Percentiles rank a stretch among this genome's conserved stretches.
Evolutionary conservation across 2,113 vertebrate genomes (phyloP).

Genomic region (Desmodus rotundus): DNA sequence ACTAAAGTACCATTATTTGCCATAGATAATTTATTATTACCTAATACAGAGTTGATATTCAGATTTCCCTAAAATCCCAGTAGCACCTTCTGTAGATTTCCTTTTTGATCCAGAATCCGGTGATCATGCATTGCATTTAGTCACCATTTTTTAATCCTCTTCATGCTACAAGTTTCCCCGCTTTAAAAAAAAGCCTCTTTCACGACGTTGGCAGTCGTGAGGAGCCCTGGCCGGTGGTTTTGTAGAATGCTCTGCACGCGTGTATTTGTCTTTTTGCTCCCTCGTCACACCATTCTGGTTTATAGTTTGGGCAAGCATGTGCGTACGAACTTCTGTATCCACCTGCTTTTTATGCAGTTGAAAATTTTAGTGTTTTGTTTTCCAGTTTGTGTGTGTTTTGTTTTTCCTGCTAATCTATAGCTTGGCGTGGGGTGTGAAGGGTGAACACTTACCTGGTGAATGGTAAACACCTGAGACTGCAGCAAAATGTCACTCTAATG

Average conservation of each 20-base stretch:
- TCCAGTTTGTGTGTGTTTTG: not conserved
- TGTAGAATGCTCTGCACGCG: not conserved
- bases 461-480: constrained; percentile 34
- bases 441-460: constrained; percentile 53
- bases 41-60: not conserved
- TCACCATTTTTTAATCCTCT: not conserved
- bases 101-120: not conserved
- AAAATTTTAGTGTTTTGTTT: not conserved
- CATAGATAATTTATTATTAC: not conserved
- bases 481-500: constrained; percentile 53
- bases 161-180: not conserved
- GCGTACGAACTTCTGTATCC: not conserved
- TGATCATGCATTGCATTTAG: not conserved
- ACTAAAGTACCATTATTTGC: not conserved
- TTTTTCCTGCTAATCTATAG: not conserved
- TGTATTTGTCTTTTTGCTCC: not conserved
- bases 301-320: not conserved
- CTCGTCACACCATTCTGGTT: not conserved
- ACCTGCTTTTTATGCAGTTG: not conserved
- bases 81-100: not conserved
- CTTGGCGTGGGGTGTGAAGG: not conserved
- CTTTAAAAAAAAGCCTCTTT: not conserved
- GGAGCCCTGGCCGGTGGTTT: not conserved
- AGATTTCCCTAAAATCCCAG: not conserved
- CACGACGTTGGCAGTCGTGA: not conserved